These are phyloP conservation scores for Vesta saturnalis DNA, from an alignment of 2,888 invertebrate species.

Conservation along the genomic window DNA sequence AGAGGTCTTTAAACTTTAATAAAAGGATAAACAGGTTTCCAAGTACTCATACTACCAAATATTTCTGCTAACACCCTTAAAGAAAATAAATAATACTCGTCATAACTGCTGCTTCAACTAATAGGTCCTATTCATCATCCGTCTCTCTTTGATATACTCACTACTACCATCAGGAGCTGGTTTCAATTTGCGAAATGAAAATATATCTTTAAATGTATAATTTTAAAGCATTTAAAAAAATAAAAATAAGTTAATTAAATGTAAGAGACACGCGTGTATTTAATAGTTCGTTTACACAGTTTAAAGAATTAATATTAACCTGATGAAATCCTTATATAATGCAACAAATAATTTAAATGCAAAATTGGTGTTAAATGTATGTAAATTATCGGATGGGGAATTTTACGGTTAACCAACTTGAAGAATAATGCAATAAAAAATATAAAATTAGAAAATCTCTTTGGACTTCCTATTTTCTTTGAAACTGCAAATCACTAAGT, in stretches of 20 bases:
- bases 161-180: neutral
- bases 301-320: no score
- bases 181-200: neutral
- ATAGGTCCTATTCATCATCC: constrained; percentile 11
- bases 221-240: neutral
- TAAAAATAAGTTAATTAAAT: no score
- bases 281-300: no score
- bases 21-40: constrained; percentile 49
- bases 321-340: no score
- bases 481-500: no score
- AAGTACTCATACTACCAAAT: constrained; percentile 41
- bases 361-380: no score
- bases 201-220: neutral
- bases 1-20: constrained; percentile 52
- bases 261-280: neutral
- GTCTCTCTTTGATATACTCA: neutral
- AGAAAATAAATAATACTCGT: constrained; percentile 38
- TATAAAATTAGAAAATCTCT: no score
- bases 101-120: constrained; percentile 26
- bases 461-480: no score
- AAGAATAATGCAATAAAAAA: no score
- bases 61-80: constrained; percentile 45
- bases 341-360: no score
- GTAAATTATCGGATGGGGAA: no score
- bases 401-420: no score